A percentile compares a stretch with the other conserved stretches of the same genome.
These are phyloP conservation scores for Isichthys henryi DNA, from an alignment of 2,113 vertebrate genomes.

Conservation along the genomic window DNA sequence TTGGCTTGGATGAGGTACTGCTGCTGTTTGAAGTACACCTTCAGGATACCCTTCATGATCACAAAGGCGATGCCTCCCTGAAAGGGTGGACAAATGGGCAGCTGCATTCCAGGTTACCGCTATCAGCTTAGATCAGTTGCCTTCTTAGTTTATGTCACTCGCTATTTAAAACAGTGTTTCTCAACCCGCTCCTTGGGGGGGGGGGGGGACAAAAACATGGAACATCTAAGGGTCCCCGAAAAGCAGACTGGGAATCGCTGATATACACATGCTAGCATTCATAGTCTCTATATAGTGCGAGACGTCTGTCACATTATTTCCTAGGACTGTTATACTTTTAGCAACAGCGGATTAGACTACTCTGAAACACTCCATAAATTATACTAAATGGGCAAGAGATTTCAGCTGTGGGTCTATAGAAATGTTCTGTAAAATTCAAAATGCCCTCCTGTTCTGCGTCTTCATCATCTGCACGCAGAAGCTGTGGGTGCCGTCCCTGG, in stretches of 20 bases:
- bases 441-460: slow-evolving; percentile 28
- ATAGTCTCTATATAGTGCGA: background rate
- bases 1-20: slow-evolving; percentile 59
- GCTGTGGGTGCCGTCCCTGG: background rate
- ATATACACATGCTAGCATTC: background rate
- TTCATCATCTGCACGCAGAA: slow-evolving; percentile 51
- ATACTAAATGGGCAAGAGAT: background rate
- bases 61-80: slow-evolving; percentile 64
- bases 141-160: background rate
- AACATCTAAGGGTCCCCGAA: background rate
- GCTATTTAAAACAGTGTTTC: background rate
- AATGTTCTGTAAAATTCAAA: background rate
- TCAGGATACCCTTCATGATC: slow-evolving; percentile 60
- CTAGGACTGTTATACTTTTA: background rate
- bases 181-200: background rate
- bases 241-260: background rate
- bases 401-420: background rate
- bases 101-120: background rate
- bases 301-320: background rate
- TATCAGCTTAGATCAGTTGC: background rate
- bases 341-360: background rate
- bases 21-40: slow-evolving; percentile 68
- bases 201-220: background rate
- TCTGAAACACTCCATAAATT: background rate
- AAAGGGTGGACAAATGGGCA: background rate